Percentiles rank a stretch among this genome's conserved stretches.
Conservation (phyloP, 1,140 invertebrate genomes). For the Diploscapter pachys region DNA sequence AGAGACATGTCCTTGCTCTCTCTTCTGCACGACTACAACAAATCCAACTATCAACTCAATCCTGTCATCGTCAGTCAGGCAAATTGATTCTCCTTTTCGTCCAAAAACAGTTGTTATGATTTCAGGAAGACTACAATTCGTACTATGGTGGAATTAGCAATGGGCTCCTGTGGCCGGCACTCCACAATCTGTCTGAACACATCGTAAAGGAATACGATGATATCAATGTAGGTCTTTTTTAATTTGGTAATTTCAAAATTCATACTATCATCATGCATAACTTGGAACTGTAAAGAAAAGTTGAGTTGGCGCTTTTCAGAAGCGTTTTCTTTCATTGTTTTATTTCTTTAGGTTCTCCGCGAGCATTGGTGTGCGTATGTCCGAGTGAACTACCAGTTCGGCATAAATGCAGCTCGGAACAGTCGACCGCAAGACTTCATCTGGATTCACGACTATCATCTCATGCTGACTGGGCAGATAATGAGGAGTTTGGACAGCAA, state of each 20-base stretch:
- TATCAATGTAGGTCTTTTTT: slow-evolving; percentile 30
- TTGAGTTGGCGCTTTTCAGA: too few species aligned
- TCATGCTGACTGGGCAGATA: slow-evolving; percentile 57
- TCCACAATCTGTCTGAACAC: slow-evolving; percentile 59
- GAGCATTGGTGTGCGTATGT: slow-evolving; percentile 59
- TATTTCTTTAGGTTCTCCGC: slow-evolving; percentile 30
- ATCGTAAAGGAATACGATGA: slow-evolving; percentile 57
- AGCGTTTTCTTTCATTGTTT: background rate
- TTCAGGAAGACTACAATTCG: too few species aligned
- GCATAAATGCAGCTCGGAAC: slow-evolving; percentile 56
- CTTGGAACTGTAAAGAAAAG: too few species aligned
- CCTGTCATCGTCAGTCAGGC: slow-evolving; percentile 55
- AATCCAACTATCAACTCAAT: slow-evolving; percentile 56
- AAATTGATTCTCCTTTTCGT: slow-evolving; percentile 44
- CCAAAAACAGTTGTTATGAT: too few species aligned
- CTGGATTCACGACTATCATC: slow-evolving; percentile 58
- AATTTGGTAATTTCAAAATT: background rate
- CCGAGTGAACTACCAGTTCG: slow-evolving; percentile 58
- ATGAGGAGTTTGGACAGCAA: slow-evolving; percentile 57
- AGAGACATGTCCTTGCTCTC: slow-evolving; percentile 58
- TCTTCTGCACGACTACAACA: slow-evolving; percentile 57
- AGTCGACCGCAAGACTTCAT: slow-evolving; percentile 57
- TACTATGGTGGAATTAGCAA: slow-evolving; percentile 58
- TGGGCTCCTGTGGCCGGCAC: slow-evolving; percentile 55
- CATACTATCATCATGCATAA: too few species aligned